Evolutionary conservation across 2,797 vertebrate genomes (phyloP).

Genomic region (Percopsis omiscomaycus): DNA sequence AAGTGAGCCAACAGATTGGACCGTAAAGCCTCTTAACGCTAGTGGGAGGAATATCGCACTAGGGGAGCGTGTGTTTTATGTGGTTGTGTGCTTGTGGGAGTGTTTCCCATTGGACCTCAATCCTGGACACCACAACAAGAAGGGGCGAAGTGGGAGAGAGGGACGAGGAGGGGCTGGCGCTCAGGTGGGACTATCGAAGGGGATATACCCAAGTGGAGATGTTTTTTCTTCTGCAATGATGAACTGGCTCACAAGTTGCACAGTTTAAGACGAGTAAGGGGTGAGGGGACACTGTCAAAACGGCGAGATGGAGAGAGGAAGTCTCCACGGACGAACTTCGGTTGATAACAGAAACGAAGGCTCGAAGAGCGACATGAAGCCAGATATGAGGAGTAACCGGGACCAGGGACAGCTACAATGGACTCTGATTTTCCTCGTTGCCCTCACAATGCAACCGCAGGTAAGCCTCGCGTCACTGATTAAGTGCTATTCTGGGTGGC

Average conservation of each 20-base stretch:
- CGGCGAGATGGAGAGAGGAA: conserved; percentile 65
- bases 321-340: conserved; percentile 46
- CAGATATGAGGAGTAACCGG: conserved; percentile 36
- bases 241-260: conserved; percentile 60
- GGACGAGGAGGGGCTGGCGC: conserved; percentile 13
- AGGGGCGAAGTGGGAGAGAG: conserved; percentile 43
- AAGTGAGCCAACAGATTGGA: conserved; percentile 75
- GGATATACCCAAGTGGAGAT: conserved; percentile 31
- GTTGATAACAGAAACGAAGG: conserved; percentile 14
- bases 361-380: conserved; percentile 27
- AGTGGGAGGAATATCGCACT: conserved; percentile 49
- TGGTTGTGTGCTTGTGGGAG: conserved; percentile 30
- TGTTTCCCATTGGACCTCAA: conserved; percentile 50
- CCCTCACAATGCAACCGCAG: conserved; percentile 73
- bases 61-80: conserved; percentile 46
- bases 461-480: conserved; percentile 74
- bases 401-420: conserved; percentile 60
- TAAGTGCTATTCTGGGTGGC: conserved; percentile 71
- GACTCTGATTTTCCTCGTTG: conserved; percentile 68
- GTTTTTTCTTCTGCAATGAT: conserved; percentile 50
- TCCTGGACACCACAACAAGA: conserved; percentile 41
- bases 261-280: conserved; percentile 47
- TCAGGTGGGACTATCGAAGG: conserved; percentile 18
- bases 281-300: conserved; percentile 29
- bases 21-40: conserved; percentile 79